Evolutionary conservation across 2,888 invertebrate species (phyloP).

Genomic region (Andrena bicolor): DNA sequence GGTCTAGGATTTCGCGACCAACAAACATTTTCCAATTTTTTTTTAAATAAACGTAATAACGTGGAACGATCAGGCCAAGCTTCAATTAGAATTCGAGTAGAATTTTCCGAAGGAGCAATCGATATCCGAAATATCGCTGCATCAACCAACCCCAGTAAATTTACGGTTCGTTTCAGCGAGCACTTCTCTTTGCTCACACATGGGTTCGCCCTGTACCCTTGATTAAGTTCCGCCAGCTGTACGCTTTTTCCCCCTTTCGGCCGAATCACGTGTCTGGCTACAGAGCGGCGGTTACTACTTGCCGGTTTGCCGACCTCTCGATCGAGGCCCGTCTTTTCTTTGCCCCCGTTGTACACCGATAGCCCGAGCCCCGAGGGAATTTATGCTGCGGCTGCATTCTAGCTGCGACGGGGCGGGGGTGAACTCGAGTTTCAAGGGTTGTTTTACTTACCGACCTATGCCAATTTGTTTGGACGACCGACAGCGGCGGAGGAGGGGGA

Average conservation of each 20-base stretch:
- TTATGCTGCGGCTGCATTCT: conserved; percentile 69
- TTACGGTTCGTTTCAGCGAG: conserved; percentile 6
- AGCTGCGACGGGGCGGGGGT: conserved; percentile 14
- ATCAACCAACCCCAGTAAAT: conserved; percentile 10
- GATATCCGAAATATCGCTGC: neutral
- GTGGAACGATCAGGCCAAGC: neutral
- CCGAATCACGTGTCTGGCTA: conserved; percentile 37
- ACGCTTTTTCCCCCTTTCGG: neutral
- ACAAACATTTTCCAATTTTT: neutral
- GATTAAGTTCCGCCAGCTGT: conserved; percentile 36
- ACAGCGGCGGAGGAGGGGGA: conserved; percentile 1
- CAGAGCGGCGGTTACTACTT: conserved; percentile 27
- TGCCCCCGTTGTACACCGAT: conserved; percentile 55
- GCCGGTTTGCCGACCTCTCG: conserved; percentile 19
- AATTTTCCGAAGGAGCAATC: neutral
- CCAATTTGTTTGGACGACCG: conserved; percentile 72
- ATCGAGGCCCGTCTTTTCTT: conserved; percentile 48
- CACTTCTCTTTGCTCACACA: conserved; percentile 5
- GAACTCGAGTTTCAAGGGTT: conserved; percentile 69
- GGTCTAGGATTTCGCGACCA: conserved; percentile 10
- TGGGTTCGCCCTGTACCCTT: conserved; percentile 27
- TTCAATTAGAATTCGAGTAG: too few species aligned
- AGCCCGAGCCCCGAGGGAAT: conserved; percentile 69
- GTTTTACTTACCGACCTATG: conserved; percentile 73
- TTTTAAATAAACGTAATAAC: neutral